Conservation (phyloP, 2,888 invertebrate genomes). For the Anagyrus pseudococci region DNA sequence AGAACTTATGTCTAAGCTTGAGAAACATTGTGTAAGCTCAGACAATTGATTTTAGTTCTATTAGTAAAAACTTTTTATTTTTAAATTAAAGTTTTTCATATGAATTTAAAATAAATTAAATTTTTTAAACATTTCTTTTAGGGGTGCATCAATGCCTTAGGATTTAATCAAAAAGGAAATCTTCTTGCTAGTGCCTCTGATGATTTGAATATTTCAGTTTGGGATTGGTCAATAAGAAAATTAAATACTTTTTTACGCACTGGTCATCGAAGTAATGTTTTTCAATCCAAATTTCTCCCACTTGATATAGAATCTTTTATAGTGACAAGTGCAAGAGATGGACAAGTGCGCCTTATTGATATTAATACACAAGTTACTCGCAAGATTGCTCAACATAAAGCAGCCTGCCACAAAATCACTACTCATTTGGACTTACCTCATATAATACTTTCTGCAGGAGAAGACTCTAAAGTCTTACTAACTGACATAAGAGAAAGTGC, state of each 20-base stretch:
- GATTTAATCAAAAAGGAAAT: conserved; percentile 82
- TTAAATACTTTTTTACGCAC: conserved; percentile 74
- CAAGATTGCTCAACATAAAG: conserved; percentile 72
- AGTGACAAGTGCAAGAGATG: conserved; percentile 88
- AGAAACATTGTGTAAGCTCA: conserved; percentile 69
- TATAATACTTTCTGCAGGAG: conserved; percentile 83
- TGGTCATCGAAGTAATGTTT: conserved; percentile 87
- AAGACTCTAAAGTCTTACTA: conserved; percentile 83
- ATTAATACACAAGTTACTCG: conserved; percentile 63
- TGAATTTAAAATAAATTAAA: conserved; percentile 1
- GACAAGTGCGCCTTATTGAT: conserved; percentile 75
- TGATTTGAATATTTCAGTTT: conserved; percentile 83
- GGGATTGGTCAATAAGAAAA: conserved; percentile 87
- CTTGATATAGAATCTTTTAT: conserved; percentile 81
- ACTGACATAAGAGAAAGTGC: conserved; percentile 81
- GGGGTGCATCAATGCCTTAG: conserved; percentile 92
- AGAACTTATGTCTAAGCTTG: conserved; percentile 77
- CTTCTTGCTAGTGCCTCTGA: conserved; percentile 90
- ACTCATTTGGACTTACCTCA: conserved; percentile 79
- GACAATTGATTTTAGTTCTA: background rate
- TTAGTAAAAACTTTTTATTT: conserved; percentile 9
- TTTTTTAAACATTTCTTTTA: conserved; percentile 37
- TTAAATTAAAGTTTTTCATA: conserved; percentile 2
- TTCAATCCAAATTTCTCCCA: conserved; percentile 88
- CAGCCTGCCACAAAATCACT: conserved; percentile 86